Evolutionary conservation across 1,140 invertebrate species (phyloP).

Genomic region (Piezodorus guildinii): DNA sequence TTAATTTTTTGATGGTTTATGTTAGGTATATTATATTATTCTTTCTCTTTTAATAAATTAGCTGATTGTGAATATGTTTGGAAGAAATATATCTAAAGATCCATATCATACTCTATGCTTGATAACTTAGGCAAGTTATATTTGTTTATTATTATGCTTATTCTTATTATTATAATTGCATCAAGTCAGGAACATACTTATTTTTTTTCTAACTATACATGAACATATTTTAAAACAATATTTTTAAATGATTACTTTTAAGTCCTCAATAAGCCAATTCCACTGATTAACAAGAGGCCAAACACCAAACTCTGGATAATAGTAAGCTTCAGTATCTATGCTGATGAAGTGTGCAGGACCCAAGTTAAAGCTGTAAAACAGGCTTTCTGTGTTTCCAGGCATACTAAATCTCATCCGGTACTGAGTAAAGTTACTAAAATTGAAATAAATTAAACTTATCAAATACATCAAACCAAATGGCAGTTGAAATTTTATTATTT

Average conservation of each 20-base stretch:
- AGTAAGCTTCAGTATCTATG: slow-evolving; percentile 91
- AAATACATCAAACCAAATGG: background rate
- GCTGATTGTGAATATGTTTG: too few species aligned
- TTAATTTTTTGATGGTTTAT: too few species aligned
- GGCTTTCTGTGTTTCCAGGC: slow-evolving; percentile 61
- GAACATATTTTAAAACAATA: too few species aligned
- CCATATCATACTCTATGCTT: too few species aligned
- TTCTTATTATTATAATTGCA: too few species aligned
- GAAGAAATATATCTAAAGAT: too few species aligned
- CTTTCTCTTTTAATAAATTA: too few species aligned
- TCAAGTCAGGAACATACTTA: too few species aligned
- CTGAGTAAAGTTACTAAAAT: slow-evolving; percentile 73
- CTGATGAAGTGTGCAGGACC: slow-evolving; percentile 86
- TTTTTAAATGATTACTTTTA: slow-evolving; percentile 37
- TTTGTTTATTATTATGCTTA: too few species aligned
- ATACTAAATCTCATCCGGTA: slow-evolving; percentile 77
- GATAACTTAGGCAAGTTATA: too few species aligned
- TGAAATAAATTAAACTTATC: slow-evolving; percentile 20
- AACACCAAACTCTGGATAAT: slow-evolving; percentile 77
- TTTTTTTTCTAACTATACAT: too few species aligned
- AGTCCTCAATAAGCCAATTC: slow-evolving; percentile 75
- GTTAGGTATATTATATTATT: too few species aligned
- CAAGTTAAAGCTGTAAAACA: slow-evolving; percentile 83
- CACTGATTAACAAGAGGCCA: slow-evolving; percentile 76
- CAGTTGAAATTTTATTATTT: background rate